These are phyloP conservation scores for Ceratitis capitata DNA, from an alignment of 1,140 invertebrate species.

Conservation along the genomic window DNA sequence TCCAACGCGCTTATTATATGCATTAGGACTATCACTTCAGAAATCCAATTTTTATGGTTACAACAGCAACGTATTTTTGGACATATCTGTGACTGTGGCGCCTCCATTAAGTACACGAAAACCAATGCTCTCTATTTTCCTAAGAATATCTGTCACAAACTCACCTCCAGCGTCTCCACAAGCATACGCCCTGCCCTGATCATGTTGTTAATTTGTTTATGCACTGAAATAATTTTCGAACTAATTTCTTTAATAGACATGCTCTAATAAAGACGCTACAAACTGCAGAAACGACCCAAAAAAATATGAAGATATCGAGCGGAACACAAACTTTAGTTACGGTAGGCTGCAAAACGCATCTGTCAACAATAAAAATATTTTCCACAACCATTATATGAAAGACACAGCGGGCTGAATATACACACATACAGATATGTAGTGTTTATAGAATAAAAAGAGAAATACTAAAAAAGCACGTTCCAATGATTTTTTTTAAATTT, in stretches of 20 bases:
- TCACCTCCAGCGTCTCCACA: too few relatives aligned
- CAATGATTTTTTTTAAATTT: conserved; percentile 17
- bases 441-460: neutral
- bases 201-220: too few relatives aligned
- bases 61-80: too few relatives aligned
- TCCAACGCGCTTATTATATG: too few relatives aligned
- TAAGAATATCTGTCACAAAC: too few relatives aligned
- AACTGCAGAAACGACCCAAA: neutral
- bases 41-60: too few relatives aligned
- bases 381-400: neutral
- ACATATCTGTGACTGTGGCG: too few relatives aligned
- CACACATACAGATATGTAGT: neutral
- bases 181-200: too few relatives aligned
- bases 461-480: conserved; percentile 29
- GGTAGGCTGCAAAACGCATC: conserved; percentile 32
- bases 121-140: too few relatives aligned
- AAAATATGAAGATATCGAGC: conserved; percentile 1
- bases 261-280: neutral
- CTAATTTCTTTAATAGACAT: conserved; percentile 15
- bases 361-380: conserved; percentile 37
- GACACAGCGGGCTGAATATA: neutral
- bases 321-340: conserved; percentile 30
- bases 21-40: too few relatives aligned
- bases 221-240: too few relatives aligned
- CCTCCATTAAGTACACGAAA: too few relatives aligned